Evolutionary conservation across 1,140 invertebrate species (phyloP), one percentile per base, ranked within the genome.

Genomic region (Archivesica marissinica): DNA sequence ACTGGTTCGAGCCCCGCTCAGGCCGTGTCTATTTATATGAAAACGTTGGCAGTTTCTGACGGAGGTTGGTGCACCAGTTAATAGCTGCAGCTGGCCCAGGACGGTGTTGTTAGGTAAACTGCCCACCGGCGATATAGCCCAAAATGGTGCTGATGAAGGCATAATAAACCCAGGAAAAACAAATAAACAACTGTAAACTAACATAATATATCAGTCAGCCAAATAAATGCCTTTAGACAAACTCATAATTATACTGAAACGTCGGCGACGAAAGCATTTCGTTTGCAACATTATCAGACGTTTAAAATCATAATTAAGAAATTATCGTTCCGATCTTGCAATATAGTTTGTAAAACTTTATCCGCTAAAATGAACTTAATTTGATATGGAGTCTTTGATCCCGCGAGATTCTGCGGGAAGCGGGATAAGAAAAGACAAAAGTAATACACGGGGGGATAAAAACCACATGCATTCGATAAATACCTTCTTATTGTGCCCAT

Each of bases 301-400:
- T 76, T 76, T 76, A 59, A 56, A 76, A 76, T 76, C 74, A 76
- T 76, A 76, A 76, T 76, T 76, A 76, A 59, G 74, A 56, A 76
- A 35, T 76, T 76, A 76, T 76, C 74, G 47, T 9, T 4, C 30
- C 74, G 20, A 76, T 76, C 74, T 76, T n/a, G 23, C 59, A 59
- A 76, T 56, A 56, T n/a, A 41, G 50, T 76, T 76, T 56, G 33
- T 56, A 76, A 76, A 56, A 56, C 59, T 76, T 76, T 56, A 56
- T 59, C 74, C 54, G 39, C 35, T 23, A 20, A 56, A 76, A 76
- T 76, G 74, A 76, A 76, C 54, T 56, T 33, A 38, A 59, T 30
- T 76, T 38, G 74, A 76, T 76, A 76, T 52, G 33, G 33, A 52
- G 74, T 56, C 74, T 76, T 76, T 76, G 74, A 76, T 76, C 17